Percentiles rank a stretch among this genome's conserved stretches.
Conservation (phyloP, 2,888 invertebrate genomes). For the Nysson spinosus region DNA sequence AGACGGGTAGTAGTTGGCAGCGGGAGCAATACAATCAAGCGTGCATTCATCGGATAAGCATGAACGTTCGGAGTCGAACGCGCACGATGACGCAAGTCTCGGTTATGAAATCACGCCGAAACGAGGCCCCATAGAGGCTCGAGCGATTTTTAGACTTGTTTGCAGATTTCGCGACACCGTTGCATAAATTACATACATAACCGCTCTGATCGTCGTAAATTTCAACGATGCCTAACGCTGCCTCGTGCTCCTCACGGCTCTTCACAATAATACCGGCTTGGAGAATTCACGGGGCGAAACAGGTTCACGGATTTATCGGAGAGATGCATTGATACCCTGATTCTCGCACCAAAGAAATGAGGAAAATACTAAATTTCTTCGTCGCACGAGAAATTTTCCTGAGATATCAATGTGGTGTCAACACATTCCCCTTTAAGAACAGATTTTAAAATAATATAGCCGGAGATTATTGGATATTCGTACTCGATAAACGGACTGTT, state of each 20-base stretch:
- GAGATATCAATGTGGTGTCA: no score
- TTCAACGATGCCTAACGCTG: conserved; percentile 51
- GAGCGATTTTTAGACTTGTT: conserved; percentile 61
- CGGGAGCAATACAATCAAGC: conserved; percentile 55
- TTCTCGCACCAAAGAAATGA: conserved; percentile 26
- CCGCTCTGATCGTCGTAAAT: conserved; percentile 54
- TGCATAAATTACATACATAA: conserved; percentile 61
- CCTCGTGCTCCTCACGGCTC: conserved; percentile 8
- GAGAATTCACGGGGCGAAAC: conserved; percentile 15
- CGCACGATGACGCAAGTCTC: conserved; percentile 54
- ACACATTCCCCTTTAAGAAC: no score
- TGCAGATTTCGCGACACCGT: conserved; percentile 61
- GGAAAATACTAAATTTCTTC: conserved; percentile 1
- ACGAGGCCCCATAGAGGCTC: conserved; percentile 30
- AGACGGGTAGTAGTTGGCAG: conserved; percentile 30
- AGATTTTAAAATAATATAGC: no score
- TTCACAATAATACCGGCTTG: conserved; percentile 8
- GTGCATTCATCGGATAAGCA: conserved; percentile 64
- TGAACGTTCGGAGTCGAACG: conserved; percentile 38
- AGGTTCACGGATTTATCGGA: conserved; percentile 32
- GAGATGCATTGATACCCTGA: conserved; percentile 29
- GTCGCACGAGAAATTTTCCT: no score
- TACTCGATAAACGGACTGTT: no score
- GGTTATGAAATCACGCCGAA: conserved; percentile 63
- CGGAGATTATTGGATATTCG: no score